Evolutionary conservation across 2,113 vertebrate species (phyloP).

Genomic region (Thomomys bottae): DNA sequence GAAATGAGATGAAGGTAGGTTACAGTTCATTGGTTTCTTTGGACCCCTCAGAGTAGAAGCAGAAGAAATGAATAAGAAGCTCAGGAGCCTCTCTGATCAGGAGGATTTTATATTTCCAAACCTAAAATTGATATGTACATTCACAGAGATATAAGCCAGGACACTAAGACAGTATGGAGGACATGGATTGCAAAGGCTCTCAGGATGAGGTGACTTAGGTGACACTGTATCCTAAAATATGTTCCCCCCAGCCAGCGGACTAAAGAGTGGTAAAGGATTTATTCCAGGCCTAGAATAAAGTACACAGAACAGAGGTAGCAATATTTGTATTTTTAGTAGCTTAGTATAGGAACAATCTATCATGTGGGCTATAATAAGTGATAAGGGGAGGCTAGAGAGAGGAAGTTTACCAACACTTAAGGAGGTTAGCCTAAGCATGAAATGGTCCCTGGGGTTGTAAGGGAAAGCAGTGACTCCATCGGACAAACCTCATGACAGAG

Average conservation of each 20-base stretch:
- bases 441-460: background rate
- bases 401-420: background rate
- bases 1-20: background rate
- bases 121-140: background rate
- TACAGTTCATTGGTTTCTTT: background rate
- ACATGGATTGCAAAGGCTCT: background rate
- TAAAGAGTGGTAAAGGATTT: background rate
- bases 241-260: background rate
- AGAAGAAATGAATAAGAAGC: background rate
- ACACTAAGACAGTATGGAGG: background rate
- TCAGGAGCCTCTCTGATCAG: background rate
- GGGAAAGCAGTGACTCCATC: background rate
- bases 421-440: rapidly evolving
- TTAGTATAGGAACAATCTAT: background rate
- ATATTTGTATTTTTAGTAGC: background rate
- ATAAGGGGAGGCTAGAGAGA: background rate
- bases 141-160: background rate
- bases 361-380: background rate
- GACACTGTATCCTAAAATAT: background rate
- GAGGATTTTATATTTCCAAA: background rate
- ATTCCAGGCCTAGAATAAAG: background rate
- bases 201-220: background rate
- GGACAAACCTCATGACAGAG: background rate
- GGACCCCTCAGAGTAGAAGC: background rate
- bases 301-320: background rate